Base-by-base conservation (phyloP, 2,888 invertebrate genomes). In the Eristalinus sepulchralis region DNA sequence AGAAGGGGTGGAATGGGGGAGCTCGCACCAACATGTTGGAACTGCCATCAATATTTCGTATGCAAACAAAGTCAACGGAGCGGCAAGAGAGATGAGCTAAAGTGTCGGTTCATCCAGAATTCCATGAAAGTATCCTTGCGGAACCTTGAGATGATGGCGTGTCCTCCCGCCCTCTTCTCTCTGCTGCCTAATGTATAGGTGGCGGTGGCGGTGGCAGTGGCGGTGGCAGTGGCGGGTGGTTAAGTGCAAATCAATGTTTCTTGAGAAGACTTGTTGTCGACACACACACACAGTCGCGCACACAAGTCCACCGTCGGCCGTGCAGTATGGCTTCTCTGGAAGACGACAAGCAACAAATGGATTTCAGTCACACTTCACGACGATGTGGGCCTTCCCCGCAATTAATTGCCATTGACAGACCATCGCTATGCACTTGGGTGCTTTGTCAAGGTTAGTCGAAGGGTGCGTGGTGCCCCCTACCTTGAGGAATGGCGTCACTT, bases 221-320 rank as follows among this genome's bases (percentile, higher is more conserved):
- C 27, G 27, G 27, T 39, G 47, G 17, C 47, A 1, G 47, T 47
- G 47, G n/a, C 8, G 47, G 17, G 47, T 47, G 78, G 82, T 73
- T 85, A 83, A 86, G 86, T 86, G 86, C 78, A 83, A 86, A 83
- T 83, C 86, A 86, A 86, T 86, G 86, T 82, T 47, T 85, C 77
- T 63, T 76, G 33, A 80, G 66, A 6, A 47, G 39, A 47, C 47
- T 47, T 17, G 17, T 47, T 47, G 47, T 39, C 39, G 39, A n/a
- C 39, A 5, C 39, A n/a, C 39, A 39, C 17, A 17, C 39, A 0
- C 39, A 17, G 17, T 1, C 47, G 3, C 47, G 47, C 17, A 47
- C 39, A 47, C 47, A 27, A 27, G 5, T 5, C 2, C 5, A 27
- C n/a, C 27, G 27, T 5, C 27, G 39, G 57, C 22, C 1, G 24